Evolutionary conservation across 2,888 invertebrate genomes (phyloP), one percentile per base, ranked within the genome.

Genomic region (Chironomus riparius): DNA sequence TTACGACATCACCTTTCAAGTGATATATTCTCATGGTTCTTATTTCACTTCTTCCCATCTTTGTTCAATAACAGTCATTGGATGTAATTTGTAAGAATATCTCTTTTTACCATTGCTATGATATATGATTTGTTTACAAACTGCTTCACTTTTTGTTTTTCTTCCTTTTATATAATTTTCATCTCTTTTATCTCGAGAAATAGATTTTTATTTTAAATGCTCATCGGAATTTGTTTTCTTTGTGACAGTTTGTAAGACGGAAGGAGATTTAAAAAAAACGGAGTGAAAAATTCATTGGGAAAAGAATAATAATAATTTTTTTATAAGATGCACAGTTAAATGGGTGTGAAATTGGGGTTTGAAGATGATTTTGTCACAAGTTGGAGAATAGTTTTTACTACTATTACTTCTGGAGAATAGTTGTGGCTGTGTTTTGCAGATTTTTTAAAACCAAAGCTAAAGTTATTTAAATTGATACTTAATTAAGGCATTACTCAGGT

Each of bases 101-200:
- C 21, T 65, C 24, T 50, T 50, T 50, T 50, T 48, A n/a, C 4
- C 50, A 48, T 13, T 7, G 48, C 28, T 18, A 72, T 72, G 72
- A 72, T 72, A 72, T 61, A 72, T 61, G 72, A 72, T 72, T 72
- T 72, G 72, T 72, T 72, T 72, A 72, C 72, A 72, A 72, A 72
- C 72, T 38, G 38, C 38, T 38, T 38, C 38, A 38, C 10, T 38
- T 69, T 70, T 47, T 48, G 24, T 47, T 28, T 7, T 50, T 24
- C 22, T 70, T 70, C 7, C 47, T 68, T n/a, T 28, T 21, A 5
- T 2, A 3, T 62, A 47, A 10, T 47, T 69, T 38, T 69, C 47
- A 3, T n/a, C 5, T 56, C 18, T n/a, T 65, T 24, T 65, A 13
- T 13, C 65, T 4, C 18, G 21, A 12, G 56, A 56, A 56, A 3